Conservation (phyloP, 2,888 invertebrate species). For the Ceraclea dissimilis region DNA sequence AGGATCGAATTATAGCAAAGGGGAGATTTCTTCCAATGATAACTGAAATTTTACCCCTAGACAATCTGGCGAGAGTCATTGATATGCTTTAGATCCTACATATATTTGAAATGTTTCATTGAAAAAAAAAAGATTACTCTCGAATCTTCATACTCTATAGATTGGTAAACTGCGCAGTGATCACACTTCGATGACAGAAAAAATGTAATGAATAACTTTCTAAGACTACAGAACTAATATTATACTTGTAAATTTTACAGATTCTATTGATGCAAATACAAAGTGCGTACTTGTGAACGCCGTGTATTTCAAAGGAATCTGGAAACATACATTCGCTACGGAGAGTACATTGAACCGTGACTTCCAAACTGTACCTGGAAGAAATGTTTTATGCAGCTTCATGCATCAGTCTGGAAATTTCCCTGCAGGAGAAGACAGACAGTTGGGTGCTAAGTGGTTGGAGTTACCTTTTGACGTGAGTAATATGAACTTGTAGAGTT, state of each 20-base stretch:
- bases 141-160: too few species aligned
- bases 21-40: too few species aligned
- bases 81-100: too few species aligned
- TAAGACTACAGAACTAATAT: neutral
- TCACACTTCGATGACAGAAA: neutral
- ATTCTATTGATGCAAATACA: constrained; percentile 43
- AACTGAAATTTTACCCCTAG: too few species aligned
- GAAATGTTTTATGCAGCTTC: constrained; percentile 43
- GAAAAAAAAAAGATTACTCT: too few species aligned
- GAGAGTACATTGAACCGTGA: constrained; percentile 43
- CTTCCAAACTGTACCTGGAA: constrained; percentile 46
- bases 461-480: constrained; percentile 58
- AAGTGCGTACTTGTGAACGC: constrained; percentile 60
- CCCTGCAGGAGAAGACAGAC: constrained; percentile 44
- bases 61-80: too few species aligned
- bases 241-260: constrained; percentile 33
- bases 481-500: neutral
- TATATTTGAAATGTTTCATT: too few species aligned
- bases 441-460: constrained; percentile 51
- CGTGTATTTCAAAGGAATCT: constrained; percentile 65
- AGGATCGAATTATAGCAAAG: too few species aligned
- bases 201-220: neutral
- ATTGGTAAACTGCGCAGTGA: too few species aligned
- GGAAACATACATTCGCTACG: constrained; percentile 56
- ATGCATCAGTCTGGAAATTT: constrained; percentile 55